Percentiles rank a stretch among this genome's conserved stretches.
phyloP scores from a whole-genome alignment of 1,140 invertebrate genomes.

The Drosophila mojavensis region DNA sequence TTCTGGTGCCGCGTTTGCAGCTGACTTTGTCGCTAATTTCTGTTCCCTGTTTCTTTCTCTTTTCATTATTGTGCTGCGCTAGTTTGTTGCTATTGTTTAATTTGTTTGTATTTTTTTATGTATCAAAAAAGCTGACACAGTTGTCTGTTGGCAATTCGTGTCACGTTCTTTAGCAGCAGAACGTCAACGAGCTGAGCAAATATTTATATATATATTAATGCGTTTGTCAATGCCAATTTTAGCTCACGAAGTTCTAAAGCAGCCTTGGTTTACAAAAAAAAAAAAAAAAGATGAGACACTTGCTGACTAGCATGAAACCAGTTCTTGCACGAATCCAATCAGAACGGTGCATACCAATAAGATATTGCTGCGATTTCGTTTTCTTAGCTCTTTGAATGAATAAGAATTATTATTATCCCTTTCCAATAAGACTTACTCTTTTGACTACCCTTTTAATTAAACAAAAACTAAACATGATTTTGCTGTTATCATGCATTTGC shows the following conservation, averaged over 20 bases:
- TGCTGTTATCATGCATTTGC: not conserved
- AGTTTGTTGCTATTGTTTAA: too few relatives aligned
- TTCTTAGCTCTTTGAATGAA: too few relatives aligned
- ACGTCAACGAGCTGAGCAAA: slow-evolving; percentile 47
- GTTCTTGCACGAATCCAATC: not conserved
- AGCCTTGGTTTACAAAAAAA: slow-evolving; percentile 5
- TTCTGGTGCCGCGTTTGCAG: slow-evolving; percentile 13
- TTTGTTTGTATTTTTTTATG: slow-evolving; percentile 11
- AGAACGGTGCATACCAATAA: not conserved
- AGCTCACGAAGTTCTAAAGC: not conserved
- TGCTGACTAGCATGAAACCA: too few relatives aligned
- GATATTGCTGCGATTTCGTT: too few relatives aligned
- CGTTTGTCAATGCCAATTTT: slow-evolving; percentile 20
- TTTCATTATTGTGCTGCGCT: slow-evolving; percentile 20
- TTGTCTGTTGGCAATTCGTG: slow-evolving; percentile 30
- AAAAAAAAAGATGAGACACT: not conserved
- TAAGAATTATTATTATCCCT: too few relatives aligned
- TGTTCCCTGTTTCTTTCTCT: slow-evolving; percentile 9
- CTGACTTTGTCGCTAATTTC: slow-evolving; percentile 37
- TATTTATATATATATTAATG: slow-evolving; percentile 16
- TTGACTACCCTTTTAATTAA: too few relatives aligned
- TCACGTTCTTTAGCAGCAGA: slow-evolving; percentile 37
- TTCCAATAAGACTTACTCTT: too few relatives aligned
- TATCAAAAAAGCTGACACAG: slow-evolving; percentile 36
- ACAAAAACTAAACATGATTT: not conserved